Evolutionary conservation across 2,888 invertebrate genomes (phyloP), one percentile per base, ranked within the genome.

Genomic region (Papilio elwesi): DNA sequence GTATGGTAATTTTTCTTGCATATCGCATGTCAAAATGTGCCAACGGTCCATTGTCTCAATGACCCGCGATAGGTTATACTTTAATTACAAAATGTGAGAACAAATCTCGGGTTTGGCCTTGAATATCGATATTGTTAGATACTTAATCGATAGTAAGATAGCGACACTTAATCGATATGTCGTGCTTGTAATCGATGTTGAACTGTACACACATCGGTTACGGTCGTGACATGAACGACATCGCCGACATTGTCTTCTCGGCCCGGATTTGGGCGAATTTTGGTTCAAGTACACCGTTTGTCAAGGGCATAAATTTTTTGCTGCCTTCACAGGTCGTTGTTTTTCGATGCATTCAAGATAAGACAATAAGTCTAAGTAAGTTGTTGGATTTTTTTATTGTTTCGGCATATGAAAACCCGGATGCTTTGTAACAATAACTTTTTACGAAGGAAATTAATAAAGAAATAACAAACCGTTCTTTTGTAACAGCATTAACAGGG

Each of bases 191-290:
- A 77, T 80, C 76, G 78, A 77, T 81, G 78, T 83, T 79, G 82
- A 81, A 79, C 82, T 78, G 79, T 81, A 82, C 86, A 85, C 81
- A 84, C 84, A 85, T 86, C 85, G 84, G 87, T 86, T 87, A 81
- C 81, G 80, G 79, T 91, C 93, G 93, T 92, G 92, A 87, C 83
- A 67, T 72, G 81, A 83, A 84, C 81, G 92, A 82, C 92, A 92
- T 92, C 92, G 93, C 79, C 75, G 75, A 76, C 71, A 87, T 87
- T 91, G 88, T 90, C 87, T 90, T 84, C 81, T 77, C 85, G 91
- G 86, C 85, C 90, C 89, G 91, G 89, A 91, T 91, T 88, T 83
- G 77, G 81, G 78, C 81, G 82, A 87, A 87, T 87, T 89, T 89
- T 83, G 85, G 88, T 88, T 89, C 89, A 91, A 91, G 89, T 87